phyloP scores from a whole-genome alignment of 2,113 vertebrate species.

The Motacilla tschutschensis region DNA sequence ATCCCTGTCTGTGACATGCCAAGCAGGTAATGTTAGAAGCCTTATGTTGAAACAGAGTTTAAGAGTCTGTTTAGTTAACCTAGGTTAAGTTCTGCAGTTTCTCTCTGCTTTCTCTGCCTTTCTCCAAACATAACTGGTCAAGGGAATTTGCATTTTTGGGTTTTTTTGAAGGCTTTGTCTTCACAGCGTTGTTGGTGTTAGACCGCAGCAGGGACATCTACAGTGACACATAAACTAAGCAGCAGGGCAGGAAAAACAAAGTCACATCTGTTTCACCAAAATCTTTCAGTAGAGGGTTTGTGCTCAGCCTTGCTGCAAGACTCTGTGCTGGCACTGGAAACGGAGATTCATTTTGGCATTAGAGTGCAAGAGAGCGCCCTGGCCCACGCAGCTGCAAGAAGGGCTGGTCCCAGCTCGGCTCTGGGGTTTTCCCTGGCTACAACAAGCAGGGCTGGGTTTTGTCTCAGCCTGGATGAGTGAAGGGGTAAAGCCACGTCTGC shows the following conservation, averaged over 20 bases:
- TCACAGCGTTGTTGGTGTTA: not conserved
- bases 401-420: not conserved
- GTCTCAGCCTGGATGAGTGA: not conserved
- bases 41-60: conserved; percentile 13
- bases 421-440: not conserved
- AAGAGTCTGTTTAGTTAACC: conserved; percentile 45
- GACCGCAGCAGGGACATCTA: not conserved
- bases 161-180: conserved; percentile 19
- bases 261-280: not conserved
- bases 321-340: not conserved
- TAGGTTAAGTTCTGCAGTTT: conserved; percentile 40
- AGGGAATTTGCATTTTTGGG: not conserved
- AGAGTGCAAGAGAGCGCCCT: not conserved
- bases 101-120: not conserved
- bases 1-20: not conserved
- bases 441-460: not conserved
- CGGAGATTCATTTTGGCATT: not conserved
- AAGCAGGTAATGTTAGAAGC: conserved; percentile 46
- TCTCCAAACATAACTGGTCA: not conserved
- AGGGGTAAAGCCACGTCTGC: not conserved
- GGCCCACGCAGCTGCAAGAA: not conserved
- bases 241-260: not conserved
- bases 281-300: not conserved
- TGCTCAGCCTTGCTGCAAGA: not conserved
- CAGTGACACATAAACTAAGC: not conserved